Conservation (phyloP, 2,113 vertebrate species). For the Progne subis region DNA sequence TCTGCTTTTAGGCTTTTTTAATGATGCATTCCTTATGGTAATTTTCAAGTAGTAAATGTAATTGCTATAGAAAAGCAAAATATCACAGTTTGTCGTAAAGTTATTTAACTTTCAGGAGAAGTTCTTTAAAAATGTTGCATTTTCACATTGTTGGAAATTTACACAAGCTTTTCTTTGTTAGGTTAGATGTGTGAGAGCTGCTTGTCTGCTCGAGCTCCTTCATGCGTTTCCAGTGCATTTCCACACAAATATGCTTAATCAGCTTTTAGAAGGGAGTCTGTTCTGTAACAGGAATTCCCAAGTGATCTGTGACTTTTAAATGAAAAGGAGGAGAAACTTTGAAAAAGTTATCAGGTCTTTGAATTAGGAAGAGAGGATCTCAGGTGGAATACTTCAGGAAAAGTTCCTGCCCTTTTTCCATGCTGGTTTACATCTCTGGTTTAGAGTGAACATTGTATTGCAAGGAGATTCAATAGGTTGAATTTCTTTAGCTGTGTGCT, state of each 20-base stretch:
- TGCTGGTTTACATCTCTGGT: background rate
- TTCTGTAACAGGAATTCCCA: background rate
- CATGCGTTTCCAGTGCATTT: slow-evolving; percentile 36
- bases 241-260: slow-evolving; percentile 12
- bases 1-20: background rate
- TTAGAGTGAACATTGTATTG: background rate
- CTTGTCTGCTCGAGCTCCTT: background rate
- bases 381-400: background rate
- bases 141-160: background rate
- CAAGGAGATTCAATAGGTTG: background rate
- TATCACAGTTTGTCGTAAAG: background rate
- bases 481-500: background rate
- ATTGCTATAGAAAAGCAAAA: background rate
- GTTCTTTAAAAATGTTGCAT: background rate
- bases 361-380: background rate
- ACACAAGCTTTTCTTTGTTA: slow-evolving; percentile 17
- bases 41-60: background rate
- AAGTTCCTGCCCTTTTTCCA: background rate
- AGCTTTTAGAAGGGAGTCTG: background rate
- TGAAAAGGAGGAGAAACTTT: background rate
- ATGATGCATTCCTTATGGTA: background rate
- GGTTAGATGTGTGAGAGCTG: background rate
- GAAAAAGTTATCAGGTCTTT: background rate
- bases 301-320: background rate
- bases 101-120: background rate